Evolutionary conservation across 2,888 invertebrate genomes (phyloP).

Genomic region (Brenthis hecate): DNA sequence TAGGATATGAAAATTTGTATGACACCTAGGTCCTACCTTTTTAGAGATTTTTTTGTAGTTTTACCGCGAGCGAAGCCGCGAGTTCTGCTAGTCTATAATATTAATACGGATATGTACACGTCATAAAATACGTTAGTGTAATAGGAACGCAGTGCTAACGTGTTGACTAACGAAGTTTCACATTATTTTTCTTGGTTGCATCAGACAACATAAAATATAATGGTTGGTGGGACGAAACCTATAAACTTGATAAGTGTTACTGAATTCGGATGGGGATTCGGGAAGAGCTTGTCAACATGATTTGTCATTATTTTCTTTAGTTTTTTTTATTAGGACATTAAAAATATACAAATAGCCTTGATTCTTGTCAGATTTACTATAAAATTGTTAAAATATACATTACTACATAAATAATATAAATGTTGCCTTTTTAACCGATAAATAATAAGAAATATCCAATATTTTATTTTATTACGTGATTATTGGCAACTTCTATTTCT

Average conservation of each 20-base stretch:
- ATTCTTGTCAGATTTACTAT: neutral
- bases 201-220: conserved; percentile 63
- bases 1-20: too few relatives aligned
- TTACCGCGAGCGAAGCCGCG: too few relatives aligned
- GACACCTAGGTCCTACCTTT: too few relatives aligned
- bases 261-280: conserved; percentile 29
- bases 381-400: neutral
- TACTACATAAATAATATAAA: neutral
- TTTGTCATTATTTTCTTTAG: conserved; percentile 9
- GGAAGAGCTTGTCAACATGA: conserved; percentile 20
- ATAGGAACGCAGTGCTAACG: neutral
- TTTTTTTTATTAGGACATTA: conserved; percentile 16
- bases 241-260: conserved; percentile 47
- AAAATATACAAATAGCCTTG: neutral
- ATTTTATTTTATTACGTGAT: too few relatives aligned
- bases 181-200: conserved; percentile 46
- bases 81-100: too few relatives aligned
- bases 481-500: too few relatives aligned
- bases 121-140: neutral
- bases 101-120: too few relatives aligned
- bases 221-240: conserved; percentile 58
- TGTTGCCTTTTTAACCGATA: neutral
- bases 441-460: too few relatives aligned
- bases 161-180: conserved; percentile 43
- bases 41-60: too few relatives aligned